Conservation (phyloP, 2,888 invertebrate genomes). For the Oscheius sp. region DNA sequence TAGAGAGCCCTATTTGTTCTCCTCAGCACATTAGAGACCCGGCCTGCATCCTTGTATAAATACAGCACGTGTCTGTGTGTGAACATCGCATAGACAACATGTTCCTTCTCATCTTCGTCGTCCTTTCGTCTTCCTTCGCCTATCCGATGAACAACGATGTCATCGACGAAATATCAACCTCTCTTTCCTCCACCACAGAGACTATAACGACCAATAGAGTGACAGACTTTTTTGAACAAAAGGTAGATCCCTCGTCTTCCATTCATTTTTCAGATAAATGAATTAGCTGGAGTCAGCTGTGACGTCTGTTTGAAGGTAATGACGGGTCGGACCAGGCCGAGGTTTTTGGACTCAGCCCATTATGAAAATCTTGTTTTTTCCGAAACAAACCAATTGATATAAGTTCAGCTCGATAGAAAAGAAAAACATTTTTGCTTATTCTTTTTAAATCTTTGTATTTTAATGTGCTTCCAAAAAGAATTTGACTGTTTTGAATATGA, state of each 20-base stretch:
- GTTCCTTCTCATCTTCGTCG: not conserved
- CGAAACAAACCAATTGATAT: too few species aligned
- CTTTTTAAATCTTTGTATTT: too few species aligned
- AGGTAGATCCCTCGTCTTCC: too few species aligned
- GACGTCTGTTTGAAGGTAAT: slow-evolving; percentile 57
- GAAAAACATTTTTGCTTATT: too few species aligned
- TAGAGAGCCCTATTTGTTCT: slow-evolving; percentile 16
- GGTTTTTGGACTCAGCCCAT: too few species aligned
- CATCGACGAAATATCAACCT: not conserved
- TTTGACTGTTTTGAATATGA: too few species aligned
- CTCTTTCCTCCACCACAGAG: not conserved
- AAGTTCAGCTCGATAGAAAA: too few species aligned
- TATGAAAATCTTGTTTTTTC: too few species aligned
- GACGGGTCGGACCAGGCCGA: too few species aligned
- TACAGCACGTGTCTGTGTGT: slow-evolving; percentile 13
- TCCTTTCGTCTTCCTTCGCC: not conserved
- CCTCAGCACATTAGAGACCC: slow-evolving; percentile 12
- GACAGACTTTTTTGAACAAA: slow-evolving; percentile 18
- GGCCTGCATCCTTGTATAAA: slow-evolving; percentile 29
- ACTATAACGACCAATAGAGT: slow-evolving; percentile 14
- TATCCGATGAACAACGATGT: not conserved
- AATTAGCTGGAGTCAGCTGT: slow-evolving; percentile 53
- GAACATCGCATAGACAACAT: not conserved
- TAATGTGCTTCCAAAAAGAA: too few species aligned
- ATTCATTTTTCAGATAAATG: slow-evolving; percentile 50